Percentiles rank a stretch among this genome's conserved stretches.
These are phyloP conservation scores for Smittia sp. DNA, from an alignment of 2,888 invertebrate genomes.

Conservation along the genomic window DNA sequence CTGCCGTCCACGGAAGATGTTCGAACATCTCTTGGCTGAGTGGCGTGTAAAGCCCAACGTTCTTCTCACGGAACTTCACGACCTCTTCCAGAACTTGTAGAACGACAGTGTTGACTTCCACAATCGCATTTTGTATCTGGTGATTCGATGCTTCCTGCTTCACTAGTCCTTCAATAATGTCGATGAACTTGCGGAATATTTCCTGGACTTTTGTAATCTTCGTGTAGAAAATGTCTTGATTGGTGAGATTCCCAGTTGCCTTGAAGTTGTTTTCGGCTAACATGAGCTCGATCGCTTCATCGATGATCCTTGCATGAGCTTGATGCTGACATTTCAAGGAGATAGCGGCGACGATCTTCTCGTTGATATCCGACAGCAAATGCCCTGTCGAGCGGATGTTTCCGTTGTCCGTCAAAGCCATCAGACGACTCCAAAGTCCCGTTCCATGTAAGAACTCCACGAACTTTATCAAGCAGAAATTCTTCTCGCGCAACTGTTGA, in stretches of 20 bases:
- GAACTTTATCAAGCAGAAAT: slow-evolving; percentile 73
- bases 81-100: slow-evolving; percentile 65
- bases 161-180: slow-evolving; percentile 60
- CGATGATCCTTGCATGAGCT: slow-evolving; percentile 53
- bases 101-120: slow-evolving; percentile 60
- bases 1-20: slow-evolving; percentile 74
- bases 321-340: slow-evolving; percentile 64
- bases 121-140: slow-evolving; percentile 58
- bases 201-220: slow-evolving; percentile 66
- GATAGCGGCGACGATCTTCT: slow-evolving; percentile 73
- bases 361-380: slow-evolving; percentile 70
- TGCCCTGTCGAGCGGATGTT: slow-evolving; percentile 53
- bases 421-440: slow-evolving; percentile 59
- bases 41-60: slow-evolving; percentile 56
- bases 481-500: slow-evolving; percentile 85
- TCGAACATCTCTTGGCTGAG: slow-evolving; percentile 55
- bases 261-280: slow-evolving; percentile 54
- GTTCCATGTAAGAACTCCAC: slow-evolving; percentile 71
- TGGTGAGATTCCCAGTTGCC: slow-evolving; percentile 58
- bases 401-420: slow-evolving; percentile 49
- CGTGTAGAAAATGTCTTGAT: slow-evolving; percentile 73
- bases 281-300: slow-evolving; percentile 59
- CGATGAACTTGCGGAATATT: slow-evolving; percentile 62
- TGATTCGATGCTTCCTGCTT: slow-evolving; percentile 60
- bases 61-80: slow-evolving; percentile 61